These are phyloP conservation scores for Drosophila prosaltans DNA, from an alignment of 1,140 invertebrate genomes.

Conservation along the genomic window DNA sequence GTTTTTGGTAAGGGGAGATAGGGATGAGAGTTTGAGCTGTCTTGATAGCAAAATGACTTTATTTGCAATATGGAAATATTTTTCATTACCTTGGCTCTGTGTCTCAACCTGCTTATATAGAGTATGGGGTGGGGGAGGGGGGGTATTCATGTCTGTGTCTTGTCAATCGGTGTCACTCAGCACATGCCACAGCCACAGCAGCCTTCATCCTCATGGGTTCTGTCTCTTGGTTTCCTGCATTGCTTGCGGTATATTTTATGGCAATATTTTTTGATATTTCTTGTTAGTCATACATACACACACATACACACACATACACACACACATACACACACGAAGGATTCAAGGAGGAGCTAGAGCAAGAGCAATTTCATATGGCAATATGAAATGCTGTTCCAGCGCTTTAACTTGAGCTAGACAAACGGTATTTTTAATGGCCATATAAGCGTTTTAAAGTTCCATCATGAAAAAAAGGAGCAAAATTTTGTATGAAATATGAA, in stretches of 20 bases:
- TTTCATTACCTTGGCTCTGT: conserved; percentile 69
- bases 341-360: background rate
- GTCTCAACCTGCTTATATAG: background rate
- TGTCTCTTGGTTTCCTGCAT: conserved; percentile 15
- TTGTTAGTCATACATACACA: conserved; percentile 38
- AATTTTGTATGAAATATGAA: background rate
- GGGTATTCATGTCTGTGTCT: conserved; percentile 2
- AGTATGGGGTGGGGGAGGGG: background rate
- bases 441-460: conserved; percentile 15
- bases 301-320: background rate
- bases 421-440: conserved; percentile 37
- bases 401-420: conserved; percentile 23
- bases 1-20: background rate
- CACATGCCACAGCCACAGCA: conserved; percentile 31
- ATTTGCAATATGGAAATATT: conserved; percentile 81
- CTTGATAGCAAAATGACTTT: conserved; percentile 69
- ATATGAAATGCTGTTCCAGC: conserved; percentile 43
- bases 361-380: conserved; percentile 50
- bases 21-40: conserved; percentile 2
- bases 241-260: conserved; percentile 64
- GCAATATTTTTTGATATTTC: conserved; percentile 72
- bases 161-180: conserved; percentile 73
- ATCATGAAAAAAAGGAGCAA: background rate
- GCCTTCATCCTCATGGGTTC: conserved; percentile 26
- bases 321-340: background rate